phyloP scores from a whole-genome alignment of 2,797 vertebrate species.

The Myiotriccus ornatus region DNA sequence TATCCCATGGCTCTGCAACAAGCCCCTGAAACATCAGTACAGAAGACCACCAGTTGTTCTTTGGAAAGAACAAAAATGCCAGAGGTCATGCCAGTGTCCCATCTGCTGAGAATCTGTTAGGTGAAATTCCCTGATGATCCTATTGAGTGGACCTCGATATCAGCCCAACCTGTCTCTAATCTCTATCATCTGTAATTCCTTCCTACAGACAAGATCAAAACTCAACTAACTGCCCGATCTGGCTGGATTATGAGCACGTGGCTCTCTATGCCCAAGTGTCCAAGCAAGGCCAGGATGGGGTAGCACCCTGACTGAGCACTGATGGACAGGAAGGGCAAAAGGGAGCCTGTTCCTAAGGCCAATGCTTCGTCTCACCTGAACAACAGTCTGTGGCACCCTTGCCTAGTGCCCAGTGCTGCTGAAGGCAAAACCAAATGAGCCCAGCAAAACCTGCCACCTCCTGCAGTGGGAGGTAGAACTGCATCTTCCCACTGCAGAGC shows the following conservation, averaged over 20 bases:
- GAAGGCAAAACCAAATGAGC: not conserved
- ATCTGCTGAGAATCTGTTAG: not conserved
- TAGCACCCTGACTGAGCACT: not conserved
- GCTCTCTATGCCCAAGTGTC: not conserved
- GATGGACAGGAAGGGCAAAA: not conserved
- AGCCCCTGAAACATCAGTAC: not conserved
- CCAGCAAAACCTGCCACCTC: not conserved
- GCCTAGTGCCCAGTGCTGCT: not conserved
- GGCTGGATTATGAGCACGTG: fast-evolving
- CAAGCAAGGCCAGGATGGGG: not conserved
- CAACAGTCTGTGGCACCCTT: not conserved
- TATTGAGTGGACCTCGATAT: not conserved
- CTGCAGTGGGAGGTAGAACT: not conserved
- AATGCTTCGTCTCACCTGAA: not conserved
- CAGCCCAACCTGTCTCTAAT: not conserved
- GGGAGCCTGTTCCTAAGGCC: not conserved
- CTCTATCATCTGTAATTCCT: not conserved
- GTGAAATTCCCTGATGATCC: not conserved
- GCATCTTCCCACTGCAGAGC: not conserved
- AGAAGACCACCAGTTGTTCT: not conserved
- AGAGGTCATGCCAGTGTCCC: not conserved
- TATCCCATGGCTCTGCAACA: fast-evolving
- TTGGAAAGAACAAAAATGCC: not conserved
- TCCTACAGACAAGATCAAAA: not conserved
- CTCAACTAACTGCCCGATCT: not conserved